Evolutionary conservation across 2,888 invertebrate species (phyloP).

Genomic region (Brenthis hecate): DNA sequence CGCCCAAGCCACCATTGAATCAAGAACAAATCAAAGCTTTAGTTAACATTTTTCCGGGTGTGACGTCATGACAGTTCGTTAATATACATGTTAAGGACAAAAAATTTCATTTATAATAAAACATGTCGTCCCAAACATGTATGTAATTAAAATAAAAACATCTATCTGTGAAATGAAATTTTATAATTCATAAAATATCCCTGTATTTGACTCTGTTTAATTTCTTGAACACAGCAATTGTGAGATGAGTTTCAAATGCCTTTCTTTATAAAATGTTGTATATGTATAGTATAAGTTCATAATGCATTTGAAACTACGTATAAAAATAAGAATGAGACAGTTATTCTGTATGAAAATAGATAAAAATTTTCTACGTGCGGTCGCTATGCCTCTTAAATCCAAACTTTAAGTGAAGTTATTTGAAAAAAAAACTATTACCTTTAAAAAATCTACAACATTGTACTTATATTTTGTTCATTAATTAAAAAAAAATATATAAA

Average conservation of each 20-base stretch:
- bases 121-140: conserved; percentile 32
- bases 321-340: conserved; percentile 58
- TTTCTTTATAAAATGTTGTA: conserved; percentile 37
- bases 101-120: conserved; percentile 39
- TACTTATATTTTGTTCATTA: too few relatives aligned
- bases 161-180: conserved; percentile 58
- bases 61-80: conserved; percentile 50
- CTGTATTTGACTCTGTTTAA: conserved; percentile 80
- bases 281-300: conserved; percentile 41
- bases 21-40: conserved; percentile 81
- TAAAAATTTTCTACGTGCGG: conserved; percentile 64
- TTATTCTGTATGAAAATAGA: conserved; percentile 76
- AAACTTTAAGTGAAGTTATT: not conserved
- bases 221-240: conserved; percentile 75
- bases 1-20: conserved; percentile 72
- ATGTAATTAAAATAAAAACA: conserved; percentile 49
- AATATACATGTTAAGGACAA: conserved; percentile 36
- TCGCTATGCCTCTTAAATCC: conserved; percentile 55
- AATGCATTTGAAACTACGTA: conserved; percentile 59
- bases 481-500: not conserved
- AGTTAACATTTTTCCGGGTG: conserved; percentile 52
- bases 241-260: conserved; percentile 62
- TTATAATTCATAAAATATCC: conserved; percentile 76
- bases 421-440: not conserved
- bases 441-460: too few relatives aligned